Conservation (phyloP, 1,140 invertebrate genomes). For the Hypothenemus hampei region DNA sequence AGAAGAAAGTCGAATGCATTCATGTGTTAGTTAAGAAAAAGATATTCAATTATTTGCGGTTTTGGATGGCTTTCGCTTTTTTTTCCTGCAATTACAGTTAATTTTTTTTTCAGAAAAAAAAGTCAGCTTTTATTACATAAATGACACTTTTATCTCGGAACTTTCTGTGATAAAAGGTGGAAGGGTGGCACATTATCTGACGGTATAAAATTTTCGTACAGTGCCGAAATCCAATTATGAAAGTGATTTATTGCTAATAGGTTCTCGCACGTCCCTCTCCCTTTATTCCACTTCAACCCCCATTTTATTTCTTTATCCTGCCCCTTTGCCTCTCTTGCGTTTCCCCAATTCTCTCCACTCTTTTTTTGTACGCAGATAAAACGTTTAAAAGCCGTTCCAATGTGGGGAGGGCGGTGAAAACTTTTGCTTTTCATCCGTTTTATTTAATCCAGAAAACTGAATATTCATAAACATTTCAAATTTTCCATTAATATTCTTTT, state of each 20-base stretch:
- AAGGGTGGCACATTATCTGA: slow-evolving; percentile 25
- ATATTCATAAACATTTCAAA: too few species aligned
- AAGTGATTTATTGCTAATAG: slow-evolving; percentile 27
- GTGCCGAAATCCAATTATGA: slow-evolving; percentile 27
- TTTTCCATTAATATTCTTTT: too few species aligned
- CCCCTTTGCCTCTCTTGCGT: not conserved
- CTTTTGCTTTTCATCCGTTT: too few species aligned
- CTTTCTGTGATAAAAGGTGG: slow-evolving; percentile 16
- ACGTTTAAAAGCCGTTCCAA: slow-evolving; percentile 2
- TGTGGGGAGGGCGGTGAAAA: too few species aligned
- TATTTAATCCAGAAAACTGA: too few species aligned
- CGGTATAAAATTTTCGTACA: slow-evolving; percentile 25
- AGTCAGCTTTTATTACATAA: slow-evolving; percentile 9
- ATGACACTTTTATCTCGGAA: slow-evolving; percentile 19
- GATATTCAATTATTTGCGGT: too few species aligned
- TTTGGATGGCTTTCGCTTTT: too few species aligned
- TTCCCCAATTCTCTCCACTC: not conserved
- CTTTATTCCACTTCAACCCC: slow-evolving; percentile 5
- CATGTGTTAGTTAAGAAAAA: too few species aligned
- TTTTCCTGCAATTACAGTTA: too few species aligned
- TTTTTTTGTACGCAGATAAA: slow-evolving; percentile 12
- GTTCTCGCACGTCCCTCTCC: slow-evolving; percentile 13
- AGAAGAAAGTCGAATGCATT: too few species aligned
- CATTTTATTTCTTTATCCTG: slow-evolving; percentile 6
- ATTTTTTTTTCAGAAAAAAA: too few species aligned